phyloP scores from a whole-genome alignment of 2,113 vertebrate species.

The Athene noctua region DNA sequence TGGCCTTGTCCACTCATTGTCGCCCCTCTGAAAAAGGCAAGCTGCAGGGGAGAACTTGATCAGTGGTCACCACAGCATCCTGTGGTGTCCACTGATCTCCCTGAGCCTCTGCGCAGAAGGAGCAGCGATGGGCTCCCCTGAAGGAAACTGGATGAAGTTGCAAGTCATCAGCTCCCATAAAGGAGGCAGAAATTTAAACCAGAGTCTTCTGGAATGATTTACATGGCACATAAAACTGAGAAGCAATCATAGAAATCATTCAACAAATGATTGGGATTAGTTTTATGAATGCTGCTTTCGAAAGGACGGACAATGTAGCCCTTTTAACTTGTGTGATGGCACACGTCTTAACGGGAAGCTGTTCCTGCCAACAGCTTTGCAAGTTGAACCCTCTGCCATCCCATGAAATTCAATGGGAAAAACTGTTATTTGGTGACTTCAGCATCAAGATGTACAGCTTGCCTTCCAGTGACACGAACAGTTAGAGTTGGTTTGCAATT shows the following conservation, averaged over 20 bases:
- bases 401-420: neutral
- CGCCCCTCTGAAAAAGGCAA: neutral
- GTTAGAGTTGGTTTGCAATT: conserved; percentile 47
- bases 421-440: neutral
- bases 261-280: conserved; percentile 45
- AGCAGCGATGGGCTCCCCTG: neutral
- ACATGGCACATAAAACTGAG: conserved; percentile 40
- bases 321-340: neutral
- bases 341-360: neutral
- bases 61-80: neutral
- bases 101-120: neutral
- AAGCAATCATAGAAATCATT: conserved; percentile 30
- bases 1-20: neutral
- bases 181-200: conserved; percentile 51
- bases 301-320: neutral
- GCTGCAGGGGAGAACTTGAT: neutral
- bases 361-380: neutral
- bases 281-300: conserved; percentile 38
- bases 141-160: conserved; percentile 11
- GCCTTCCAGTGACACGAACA: conserved; percentile 13
- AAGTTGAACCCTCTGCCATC: neutral
- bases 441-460: neutral
- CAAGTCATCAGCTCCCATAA: conserved; percentile 43
- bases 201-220: conserved; percentile 42
- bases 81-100: neutral